Conservation (phyloP, 2,888 invertebrate species). For the Spialia ferax region DNA sequence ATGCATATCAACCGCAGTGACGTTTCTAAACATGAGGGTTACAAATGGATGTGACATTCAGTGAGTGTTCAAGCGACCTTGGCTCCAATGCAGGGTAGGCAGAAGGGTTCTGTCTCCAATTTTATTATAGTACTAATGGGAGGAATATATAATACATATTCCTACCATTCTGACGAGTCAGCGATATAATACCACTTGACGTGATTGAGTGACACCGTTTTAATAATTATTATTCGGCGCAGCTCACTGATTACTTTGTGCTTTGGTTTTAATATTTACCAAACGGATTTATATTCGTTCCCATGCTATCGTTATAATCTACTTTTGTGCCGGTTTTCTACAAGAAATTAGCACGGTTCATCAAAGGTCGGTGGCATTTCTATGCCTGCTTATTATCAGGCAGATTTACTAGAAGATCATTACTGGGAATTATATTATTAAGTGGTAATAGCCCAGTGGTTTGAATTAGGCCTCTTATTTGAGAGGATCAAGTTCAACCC, state of each 20-base stretch:
- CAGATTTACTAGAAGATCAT: too few species aligned
- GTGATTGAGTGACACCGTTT: slow-evolving; percentile 58
- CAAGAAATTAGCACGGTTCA: too few species aligned
- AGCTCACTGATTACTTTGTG: slow-evolving; percentile 6
- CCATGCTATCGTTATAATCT: not conserved
- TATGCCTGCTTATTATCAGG: not conserved
- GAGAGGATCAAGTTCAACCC: too few species aligned
- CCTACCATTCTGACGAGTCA: slow-evolving; percentile 55
- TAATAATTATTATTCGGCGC: slow-evolving; percentile 29
- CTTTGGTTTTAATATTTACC: not conserved
- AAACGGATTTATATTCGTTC: not conserved
- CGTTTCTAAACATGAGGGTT: slow-evolving; percentile 82
- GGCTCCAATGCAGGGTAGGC: slow-evolving; percentile 66
- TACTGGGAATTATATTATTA: too few species aligned
- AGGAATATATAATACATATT: slow-evolving; percentile 47
- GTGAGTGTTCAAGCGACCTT: slow-evolving; percentile 76
- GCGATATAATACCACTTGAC: slow-evolving; percentile 54
- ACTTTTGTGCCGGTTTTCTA: too few species aligned
- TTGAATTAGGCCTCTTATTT: too few species aligned
- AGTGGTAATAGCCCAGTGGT: too few species aligned
- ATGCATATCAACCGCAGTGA: slow-evolving; percentile 79
- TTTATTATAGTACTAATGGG: slow-evolving; percentile 48
- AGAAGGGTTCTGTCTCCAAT: slow-evolving; percentile 72
- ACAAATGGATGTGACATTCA: slow-evolving; percentile 82
- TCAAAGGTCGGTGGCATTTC: too few species aligned